These are phyloP conservation scores for Penaeus chinensis DNA, from an alignment of 1,140 invertebrate species.

Conservation along the genomic window DNA sequence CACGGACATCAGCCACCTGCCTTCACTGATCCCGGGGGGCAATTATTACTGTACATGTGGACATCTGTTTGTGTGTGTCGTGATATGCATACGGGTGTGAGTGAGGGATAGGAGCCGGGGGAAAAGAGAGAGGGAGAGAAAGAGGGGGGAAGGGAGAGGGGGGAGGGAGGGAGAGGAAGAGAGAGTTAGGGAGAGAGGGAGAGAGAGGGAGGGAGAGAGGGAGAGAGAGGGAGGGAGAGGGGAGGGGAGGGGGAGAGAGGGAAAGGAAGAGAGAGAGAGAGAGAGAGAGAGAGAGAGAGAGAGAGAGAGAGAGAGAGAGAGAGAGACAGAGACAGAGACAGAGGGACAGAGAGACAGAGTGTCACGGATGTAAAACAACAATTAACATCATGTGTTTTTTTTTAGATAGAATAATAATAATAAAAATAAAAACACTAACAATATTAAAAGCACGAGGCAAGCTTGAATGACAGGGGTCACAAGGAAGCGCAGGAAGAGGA, in stretches of 20 bases:
- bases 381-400: no score
- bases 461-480: no score
- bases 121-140: neutral
- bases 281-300: no score
- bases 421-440: neutral
- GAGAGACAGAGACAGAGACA: neutral
- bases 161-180: neutral
- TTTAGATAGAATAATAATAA: neutral
- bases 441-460: no score
- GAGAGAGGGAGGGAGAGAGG: neutral
- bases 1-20: no score
- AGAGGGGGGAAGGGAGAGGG: neutral
- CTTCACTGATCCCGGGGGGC: no score
- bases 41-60: neutral
- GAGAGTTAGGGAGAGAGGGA: neutral
- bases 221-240: neutral
- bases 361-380: no score
- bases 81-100: neutral
- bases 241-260: no score
- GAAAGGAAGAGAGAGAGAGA: no score
- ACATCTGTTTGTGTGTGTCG: constrained; percentile 13
- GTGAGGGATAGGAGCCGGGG: neutral
- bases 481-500: no score
- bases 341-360: neutral
- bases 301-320: neutral